Evolutionary conservation across 2,113 vertebrate species (phyloP).

Genomic region (Myocastor coypus): DNA sequence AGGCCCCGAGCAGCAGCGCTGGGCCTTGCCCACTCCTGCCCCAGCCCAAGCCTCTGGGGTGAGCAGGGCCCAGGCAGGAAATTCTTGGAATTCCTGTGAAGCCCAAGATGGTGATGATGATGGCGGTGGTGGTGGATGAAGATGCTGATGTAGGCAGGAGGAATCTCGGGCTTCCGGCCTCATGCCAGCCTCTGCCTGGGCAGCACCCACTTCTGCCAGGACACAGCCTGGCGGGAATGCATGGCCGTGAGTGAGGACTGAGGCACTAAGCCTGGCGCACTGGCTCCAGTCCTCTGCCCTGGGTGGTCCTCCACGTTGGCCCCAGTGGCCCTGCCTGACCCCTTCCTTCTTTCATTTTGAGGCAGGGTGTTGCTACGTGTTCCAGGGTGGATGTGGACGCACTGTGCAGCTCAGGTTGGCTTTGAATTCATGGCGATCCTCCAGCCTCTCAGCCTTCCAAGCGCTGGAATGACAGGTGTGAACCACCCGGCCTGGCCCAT

Average conservation of each 20-base stretch:
- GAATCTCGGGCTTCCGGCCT: background rate
- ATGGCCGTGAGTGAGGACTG: accelerated
- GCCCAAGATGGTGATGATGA: background rate
- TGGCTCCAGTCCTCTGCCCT: background rate
- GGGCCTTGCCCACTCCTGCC: accelerated
- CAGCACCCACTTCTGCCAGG: background rate
- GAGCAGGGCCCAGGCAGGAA: background rate
- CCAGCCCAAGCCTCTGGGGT: too few species aligned
- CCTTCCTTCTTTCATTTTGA: background rate
- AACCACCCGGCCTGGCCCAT: background rate
- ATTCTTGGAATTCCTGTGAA: background rate
- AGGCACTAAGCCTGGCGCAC: background rate
- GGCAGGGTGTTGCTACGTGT: background rate
- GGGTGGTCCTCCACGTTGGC: background rate
- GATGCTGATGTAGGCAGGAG: background rate
- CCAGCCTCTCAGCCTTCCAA: background rate
- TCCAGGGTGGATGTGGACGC: background rate
- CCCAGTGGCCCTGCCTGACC: background rate
- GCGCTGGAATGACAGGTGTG: background rate
- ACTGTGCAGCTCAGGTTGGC: background rate
- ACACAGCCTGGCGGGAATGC: background rate
- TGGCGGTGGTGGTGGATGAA: background rate
- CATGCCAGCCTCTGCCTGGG: background rate
- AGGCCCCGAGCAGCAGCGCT: accelerated
- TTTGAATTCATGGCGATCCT: background rate